Evolutionary conservation across 92 coral and sea anemone species (phyloP).

Genomic region (Porites divaricata): DNA sequence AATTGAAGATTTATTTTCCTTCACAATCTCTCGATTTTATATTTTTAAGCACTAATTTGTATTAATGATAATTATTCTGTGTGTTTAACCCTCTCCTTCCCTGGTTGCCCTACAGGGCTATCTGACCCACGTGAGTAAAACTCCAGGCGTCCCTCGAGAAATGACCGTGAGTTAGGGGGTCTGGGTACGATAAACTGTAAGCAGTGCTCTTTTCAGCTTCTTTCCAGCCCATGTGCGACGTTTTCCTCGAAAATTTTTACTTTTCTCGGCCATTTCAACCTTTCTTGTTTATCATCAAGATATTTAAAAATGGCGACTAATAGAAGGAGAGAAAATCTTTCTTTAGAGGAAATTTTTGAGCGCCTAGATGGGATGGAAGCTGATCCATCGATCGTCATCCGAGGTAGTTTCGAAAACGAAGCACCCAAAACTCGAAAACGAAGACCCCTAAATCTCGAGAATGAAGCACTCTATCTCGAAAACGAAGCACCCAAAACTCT

Average conservation of each 20-base stretch:
- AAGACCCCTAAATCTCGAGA: too few species aligned
- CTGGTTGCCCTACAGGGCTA: conserved; percentile 11
- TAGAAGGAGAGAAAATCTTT: too few species aligned
- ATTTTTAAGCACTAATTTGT: too few species aligned
- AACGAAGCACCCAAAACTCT: too few species aligned
- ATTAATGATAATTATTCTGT: too few species aligned
- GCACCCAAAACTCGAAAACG: too few species aligned
- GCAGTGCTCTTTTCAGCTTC: background rate
- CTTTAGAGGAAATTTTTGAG: background rate
- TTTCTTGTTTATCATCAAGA: background rate
- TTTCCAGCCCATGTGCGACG: background rate
- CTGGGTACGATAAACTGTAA: conserved; percentile 8
- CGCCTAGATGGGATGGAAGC: too few species aligned
- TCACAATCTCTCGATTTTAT: too few species aligned
- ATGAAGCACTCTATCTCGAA: too few species aligned
- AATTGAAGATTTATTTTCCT: too few species aligned
- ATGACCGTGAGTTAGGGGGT: conserved; percentile 2
- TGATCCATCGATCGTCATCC: conserved; percentile 14
- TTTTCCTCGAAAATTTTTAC: background rate
- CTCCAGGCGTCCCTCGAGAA: conserved; percentile 3
- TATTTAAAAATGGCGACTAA: conserved; percentile 23
- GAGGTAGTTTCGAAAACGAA: too few species aligned
- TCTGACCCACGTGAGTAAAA: background rate
- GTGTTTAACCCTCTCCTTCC: conserved; percentile 17
- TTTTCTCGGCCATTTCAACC: too few species aligned